phyloP scores from a whole-genome alignment of 2,113 vertebrate genomes.

The Pyxicephalus adspersus region DNA sequence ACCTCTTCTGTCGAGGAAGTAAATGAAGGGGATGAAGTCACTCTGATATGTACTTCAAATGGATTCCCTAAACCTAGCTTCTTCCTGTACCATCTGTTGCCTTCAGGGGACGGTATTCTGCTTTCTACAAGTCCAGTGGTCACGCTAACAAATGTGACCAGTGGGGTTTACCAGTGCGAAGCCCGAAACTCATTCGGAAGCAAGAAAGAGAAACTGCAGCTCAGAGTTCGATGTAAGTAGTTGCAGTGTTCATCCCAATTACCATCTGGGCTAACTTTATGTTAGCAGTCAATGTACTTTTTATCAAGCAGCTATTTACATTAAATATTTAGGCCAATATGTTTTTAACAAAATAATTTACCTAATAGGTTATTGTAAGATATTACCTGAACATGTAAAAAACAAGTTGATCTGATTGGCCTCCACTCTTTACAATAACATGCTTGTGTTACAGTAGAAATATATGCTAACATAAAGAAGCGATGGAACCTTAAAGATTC shows the following conservation, averaged over 20 bases:
- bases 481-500: too few species aligned
- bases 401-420: too few species aligned
- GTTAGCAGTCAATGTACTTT: too few species aligned
- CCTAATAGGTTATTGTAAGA: too few species aligned
- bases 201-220: conserved; percentile 61
- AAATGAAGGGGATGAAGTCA: conserved; percentile 69
- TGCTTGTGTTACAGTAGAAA: too few species aligned
- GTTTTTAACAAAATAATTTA: too few species aligned
- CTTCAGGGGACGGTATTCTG: conserved; percentile 22
- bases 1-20: conserved; percentile 63
- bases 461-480: too few species aligned
- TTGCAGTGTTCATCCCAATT: background rate
- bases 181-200: conserved; percentile 64
- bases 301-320: too few species aligned
- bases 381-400: too few species aligned
- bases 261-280: too few species aligned
- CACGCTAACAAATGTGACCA: conserved; percentile 65
- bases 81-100: conserved; percentile 65
- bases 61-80: conserved; percentile 69
- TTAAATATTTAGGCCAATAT: too few species aligned
- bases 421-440: too few species aligned
- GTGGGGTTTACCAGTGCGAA: conserved; percentile 72
- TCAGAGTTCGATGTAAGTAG: conserved; percentile 69
- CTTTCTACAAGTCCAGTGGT: conserved; percentile 63
- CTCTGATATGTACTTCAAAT: conserved; percentile 67